Base-by-base conservation (phyloP, 2,797 vertebrate species). In the Acropternis orthonyx region DNA sequence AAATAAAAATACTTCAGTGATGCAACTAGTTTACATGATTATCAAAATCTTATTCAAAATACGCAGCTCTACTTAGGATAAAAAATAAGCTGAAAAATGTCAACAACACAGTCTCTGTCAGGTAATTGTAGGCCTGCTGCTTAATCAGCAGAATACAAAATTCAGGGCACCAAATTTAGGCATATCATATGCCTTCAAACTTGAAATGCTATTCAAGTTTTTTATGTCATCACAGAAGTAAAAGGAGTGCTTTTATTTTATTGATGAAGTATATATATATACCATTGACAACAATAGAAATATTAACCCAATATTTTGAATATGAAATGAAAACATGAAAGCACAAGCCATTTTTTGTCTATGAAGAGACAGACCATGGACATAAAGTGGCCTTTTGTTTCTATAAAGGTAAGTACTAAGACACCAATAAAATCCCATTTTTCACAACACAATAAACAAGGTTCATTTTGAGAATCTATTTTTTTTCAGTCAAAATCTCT, bases 81-180 rank as follows among this genome's bases (percentile, higher is more conserved):
- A 93, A 89, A 95, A 93, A 77, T 74, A 83, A 93, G 49, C 79
- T 75, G 41, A 39, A 88, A 96, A 95, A 95, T 91, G 93, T 95
- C 95, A 95, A 94, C 91, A 91, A 88, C 79, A 75, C 72, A 91
- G 68, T 61, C 77, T 89, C 89, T 94, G 54, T 68, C 75, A 91
- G 65, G 83, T 89, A 93, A 96, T 77, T 85, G 79, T 66, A 92
- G 61, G 72, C 83, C 75, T 91, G 37, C 37, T 85, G 73, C 87
- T 93, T 92, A 85, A 95, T 72, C 56, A 92, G 68, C 41, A 85
- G 89, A 96, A 95, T 77, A 63, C 52, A 89, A 91, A 95, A 92
- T 80, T 68, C 65, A 80, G 56, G 49, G 37, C 43, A 84, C 16
- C 24, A 85, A 81, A 94, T 69, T 65, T 81, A 81, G 81, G 17